Evolutionary conservation across 2,113 vertebrate genomes (phyloP).

Genomic region (Tachycineta bicolor): DNA sequence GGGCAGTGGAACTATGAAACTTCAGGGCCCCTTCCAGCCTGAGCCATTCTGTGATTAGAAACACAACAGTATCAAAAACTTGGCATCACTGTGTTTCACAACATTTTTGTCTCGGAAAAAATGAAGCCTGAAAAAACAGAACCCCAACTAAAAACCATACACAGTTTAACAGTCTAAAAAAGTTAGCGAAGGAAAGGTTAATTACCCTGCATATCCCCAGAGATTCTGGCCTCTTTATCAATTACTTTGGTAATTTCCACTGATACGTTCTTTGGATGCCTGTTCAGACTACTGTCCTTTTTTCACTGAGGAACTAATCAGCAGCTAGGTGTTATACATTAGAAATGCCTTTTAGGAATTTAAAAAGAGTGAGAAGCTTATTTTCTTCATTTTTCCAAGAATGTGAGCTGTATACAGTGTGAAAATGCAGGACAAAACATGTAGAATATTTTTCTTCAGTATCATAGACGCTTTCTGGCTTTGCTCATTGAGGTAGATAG

Average conservation of each 20-base stretch:
- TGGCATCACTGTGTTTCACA: neutral
- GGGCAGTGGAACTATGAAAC: neutral
- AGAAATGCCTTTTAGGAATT: neutral
- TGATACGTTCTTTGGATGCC: neutral
- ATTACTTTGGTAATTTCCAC: neutral
- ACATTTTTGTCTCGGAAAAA: neutral
- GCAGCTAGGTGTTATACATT: neutral
- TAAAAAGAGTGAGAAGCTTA: neutral
- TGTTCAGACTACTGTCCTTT: neutral
- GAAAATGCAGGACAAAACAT: neutral
- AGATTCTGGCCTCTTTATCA: neutral
- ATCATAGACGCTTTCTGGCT: neutral
- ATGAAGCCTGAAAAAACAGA: neutral
- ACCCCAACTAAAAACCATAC: neutral
- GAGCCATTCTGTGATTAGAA: neutral
- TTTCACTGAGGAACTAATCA: neutral
- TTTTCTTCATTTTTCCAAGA: neutral
- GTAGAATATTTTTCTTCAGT: neutral
- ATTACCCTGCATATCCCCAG: neutral
- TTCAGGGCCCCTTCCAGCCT: neutral
- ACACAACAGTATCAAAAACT: neutral
- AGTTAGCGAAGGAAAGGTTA: neutral
- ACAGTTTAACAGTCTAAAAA: neutral
- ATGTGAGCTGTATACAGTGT: neutral
- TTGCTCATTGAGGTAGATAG: neutral